Percentiles rank a stretch among this genome's conserved stretches.
phyloP scores from a whole-genome alignment of 2,797 vertebrate genomes.

The Carapus acus region DNA sequence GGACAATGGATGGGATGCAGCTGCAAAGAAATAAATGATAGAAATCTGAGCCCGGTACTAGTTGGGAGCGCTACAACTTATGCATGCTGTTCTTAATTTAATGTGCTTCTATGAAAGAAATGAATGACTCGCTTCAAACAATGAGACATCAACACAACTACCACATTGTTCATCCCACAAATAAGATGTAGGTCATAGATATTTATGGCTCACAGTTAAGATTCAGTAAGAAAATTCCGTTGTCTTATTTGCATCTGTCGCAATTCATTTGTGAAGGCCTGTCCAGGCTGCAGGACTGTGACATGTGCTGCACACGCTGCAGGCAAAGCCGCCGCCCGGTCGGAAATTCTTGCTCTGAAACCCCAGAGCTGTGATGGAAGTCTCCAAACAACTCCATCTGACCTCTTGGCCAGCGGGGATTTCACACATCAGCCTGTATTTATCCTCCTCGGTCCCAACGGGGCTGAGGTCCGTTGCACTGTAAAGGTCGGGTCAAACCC shows the following conservation, averaged over 20 bases:
- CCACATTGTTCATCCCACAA: no score
- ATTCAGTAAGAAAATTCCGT: constrained; percentile 2
- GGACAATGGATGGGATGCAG: neutral
- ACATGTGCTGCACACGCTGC: constrained; percentile 52
- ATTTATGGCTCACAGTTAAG: neutral
- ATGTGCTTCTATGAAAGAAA: no score
- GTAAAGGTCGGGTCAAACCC: constrained; percentile 42
- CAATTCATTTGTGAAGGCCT: constrained; percentile 25
- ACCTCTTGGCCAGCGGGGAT: constrained; percentile 36
- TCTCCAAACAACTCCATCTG: constrained; percentile 38
- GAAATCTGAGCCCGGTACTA: neutral
- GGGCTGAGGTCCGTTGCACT: constrained; percentile 29
- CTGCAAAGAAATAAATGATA: neutral
- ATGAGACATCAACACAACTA: no score
- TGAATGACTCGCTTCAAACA: no score
- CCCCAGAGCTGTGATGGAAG: constrained; percentile 41
- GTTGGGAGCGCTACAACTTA: no score
- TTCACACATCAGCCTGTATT: constrained; percentile 42
- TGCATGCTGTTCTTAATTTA: no score
- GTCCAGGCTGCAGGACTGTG: constrained; percentile 40
- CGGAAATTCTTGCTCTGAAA: constrained; percentile 61
- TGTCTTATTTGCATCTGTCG: constrained; percentile 18
- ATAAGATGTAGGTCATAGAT: no score
- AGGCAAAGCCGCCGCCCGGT: constrained; percentile 50
- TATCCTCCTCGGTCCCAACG: constrained; percentile 22